Base-by-base conservation (phyloP, 2,113 vertebrate genomes). In the Xiphophorus hellerii region DNA sequence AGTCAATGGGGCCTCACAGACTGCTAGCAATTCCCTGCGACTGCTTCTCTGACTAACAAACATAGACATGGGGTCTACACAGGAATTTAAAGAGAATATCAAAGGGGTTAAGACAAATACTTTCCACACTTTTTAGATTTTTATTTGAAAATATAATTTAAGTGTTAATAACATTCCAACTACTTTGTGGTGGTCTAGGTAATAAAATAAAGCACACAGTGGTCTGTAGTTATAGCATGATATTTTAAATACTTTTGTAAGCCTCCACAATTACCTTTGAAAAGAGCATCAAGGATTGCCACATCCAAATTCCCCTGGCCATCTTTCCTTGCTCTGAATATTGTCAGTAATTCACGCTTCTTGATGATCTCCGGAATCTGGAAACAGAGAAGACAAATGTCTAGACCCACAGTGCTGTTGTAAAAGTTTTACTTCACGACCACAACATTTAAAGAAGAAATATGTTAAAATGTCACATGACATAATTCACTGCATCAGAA, bases 351-450 rank as follows among this genome's bases (percentile, higher is more conserved):
- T 58, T 97, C 95, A 31, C 78, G 88, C 84, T 91, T 93, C 71
- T 95, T 89, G 76, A 98, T 94, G 0, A 99, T 99, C 87, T 99
- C 97, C 67, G 99, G 97, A 87, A 99, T 97, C 98, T 99, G 87
- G 51, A 69, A 11, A 54, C 30, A 63, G 10, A 51, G 66, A 11
- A n/a, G 31, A 39, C 15, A 62, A 7, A 54, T 44, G 42, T 4
- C 14, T 44, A 17, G 42, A 15, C 42, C 14, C 42, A 44, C 42
- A 44, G 42, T 44, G 42, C 12, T 44, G 42, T 44, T 44, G 13
- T 39, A 25, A 22, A 15, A 25, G 30, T 14, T 68, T 48, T 48
- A 1, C 5, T 29, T 37, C 13, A 15, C 8, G 17, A 25, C 3
- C 62, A 22, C 8, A 33, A 33, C 33, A 33, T 33, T 33, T 33